These are phyloP conservation scores for Spisula solida DNA, from an alignment of 2,888 invertebrate species.

Conservation along the genomic window DNA sequence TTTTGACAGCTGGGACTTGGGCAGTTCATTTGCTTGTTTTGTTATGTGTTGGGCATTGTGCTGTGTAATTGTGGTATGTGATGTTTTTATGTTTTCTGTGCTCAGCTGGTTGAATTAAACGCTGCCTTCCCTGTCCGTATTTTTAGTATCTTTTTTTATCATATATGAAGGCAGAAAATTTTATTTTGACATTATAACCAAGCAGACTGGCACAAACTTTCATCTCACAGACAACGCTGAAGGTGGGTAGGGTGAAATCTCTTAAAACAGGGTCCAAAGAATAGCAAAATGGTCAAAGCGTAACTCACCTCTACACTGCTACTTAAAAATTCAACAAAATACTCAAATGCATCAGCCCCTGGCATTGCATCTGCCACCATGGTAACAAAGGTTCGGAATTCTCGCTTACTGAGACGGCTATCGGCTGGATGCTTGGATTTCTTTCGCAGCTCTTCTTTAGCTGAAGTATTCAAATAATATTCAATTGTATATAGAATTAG, in stretches of 20 bases:
- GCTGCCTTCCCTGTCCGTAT: too few relatives aligned
- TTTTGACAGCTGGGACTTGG: too few relatives aligned
- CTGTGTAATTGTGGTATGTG: too few relatives aligned
- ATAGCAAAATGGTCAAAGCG: background rate
- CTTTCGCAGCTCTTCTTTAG: constrained; percentile 81
- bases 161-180: too few relatives aligned
- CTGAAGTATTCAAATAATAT: constrained; percentile 64
- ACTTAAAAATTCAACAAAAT: constrained; percentile 85
- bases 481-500: too few relatives aligned
- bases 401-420: constrained; percentile 84
- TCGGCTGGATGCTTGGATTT: constrained; percentile 81
- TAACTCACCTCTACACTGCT: constrained; percentile 85
- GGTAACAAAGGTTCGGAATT: constrained; percentile 85
- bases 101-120: too few relatives aligned
- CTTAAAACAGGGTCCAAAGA: background rate
- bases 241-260: background rate
- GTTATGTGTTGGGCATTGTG: too few relatives aligned
- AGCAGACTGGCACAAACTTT: background rate
- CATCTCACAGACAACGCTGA: background rate
- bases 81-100: too few relatives aligned
- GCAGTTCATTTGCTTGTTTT: too few relatives aligned
- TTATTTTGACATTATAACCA: background rate
- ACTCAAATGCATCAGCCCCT: constrained; percentile 85
- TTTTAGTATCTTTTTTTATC: too few relatives aligned
- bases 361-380: constrained; percentile 81